Evolutionary conservation across 2,888 invertebrate genomes (phyloP), one percentile per base, ranked within the genome.

Genomic region (Drepanosiphum platanoidis): DNA sequence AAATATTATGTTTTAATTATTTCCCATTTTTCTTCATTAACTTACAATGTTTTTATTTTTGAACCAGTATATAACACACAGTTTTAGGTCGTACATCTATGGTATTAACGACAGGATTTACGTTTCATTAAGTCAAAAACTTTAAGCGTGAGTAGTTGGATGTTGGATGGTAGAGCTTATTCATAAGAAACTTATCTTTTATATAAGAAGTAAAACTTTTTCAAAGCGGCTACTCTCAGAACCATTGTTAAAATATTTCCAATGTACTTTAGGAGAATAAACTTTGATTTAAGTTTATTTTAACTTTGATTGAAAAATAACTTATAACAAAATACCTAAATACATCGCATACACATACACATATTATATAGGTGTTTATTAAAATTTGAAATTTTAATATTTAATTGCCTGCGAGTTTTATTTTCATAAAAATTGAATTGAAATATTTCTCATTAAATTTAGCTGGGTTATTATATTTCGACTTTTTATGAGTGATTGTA

Each of bases 91-190:
- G 32, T 46, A 30, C 52, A 52, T 75, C 11, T 15, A 75, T n/a
- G 52, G 52, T 34, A 75, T 75, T 52, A 52, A 75, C 52, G 15
- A 32, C 30, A 74, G 32, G 13, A 34, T 52, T 74, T 74, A 32
- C 34, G 74, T 34, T 75, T 75, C 34, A 52, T 75, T 75, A 52
- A n/a, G 52, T 75, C 34, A 4, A 75, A 32, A 75, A 52, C 74
- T 75, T 74, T 52, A 75, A 34, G n/a, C n/a, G n/a, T 22, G 22
- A 52, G 74, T 75, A 52, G 32, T 52, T 52, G n/a, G 52, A 34
- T 52, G 22, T n/a, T n/a, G n/a, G n/a, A n/a, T n/a, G n/a, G n/a
- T 52, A 34, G 46, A 75, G 34, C 52, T 58, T 75, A 7, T 52
- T 75, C 52, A 75, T 75, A 22, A 32, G 72, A 75, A 52, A 75